Evolutionary conservation across 1,140 invertebrate species (phyloP), one percentile per base, ranked within the genome.

Genomic region (Drosophila tropicalis): DNA sequence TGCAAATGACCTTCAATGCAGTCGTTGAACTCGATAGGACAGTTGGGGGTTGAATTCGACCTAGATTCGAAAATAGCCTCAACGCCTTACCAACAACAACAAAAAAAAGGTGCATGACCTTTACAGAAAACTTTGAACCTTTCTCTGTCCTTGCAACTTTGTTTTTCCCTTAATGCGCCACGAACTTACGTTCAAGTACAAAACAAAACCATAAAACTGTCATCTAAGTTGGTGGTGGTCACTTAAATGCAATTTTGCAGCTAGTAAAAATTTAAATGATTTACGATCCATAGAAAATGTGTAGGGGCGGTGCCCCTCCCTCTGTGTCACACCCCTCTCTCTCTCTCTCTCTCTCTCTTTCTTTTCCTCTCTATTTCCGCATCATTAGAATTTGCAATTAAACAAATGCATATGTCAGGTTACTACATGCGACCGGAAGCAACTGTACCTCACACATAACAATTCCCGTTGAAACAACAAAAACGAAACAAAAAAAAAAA

Each of bases 341-440:
- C 39, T 15, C n/a, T 29, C 44, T 44, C 41, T 57, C 34, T 54
- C 9, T 17, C 13, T 61, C 39, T 56, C 22, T 36, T 36, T 41
- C 17, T 58, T 17, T 44, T 9, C 51, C 39, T 44, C 17, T 36
- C 56, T 39, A 51, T 77, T 85, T 85, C 82, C 82, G 82, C 68
- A 73, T 81, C 79, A 72, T 81, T 81, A 71, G 65, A 81, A 63
- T 57, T 54, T 70, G 82, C 82, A 85, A 85, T 81, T 85, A 86
- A 70, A 70, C 54, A 85, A 85, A 78, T 81, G 71, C 70, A 85
- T 65, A 58, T 68, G 61, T 63, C 25, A 22, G 29, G 57, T 57
- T 19, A 44, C 58, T 58, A 65, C 67, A 68, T 56, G 41, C 39
- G n/a, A 51, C 34, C 32, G 36, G 25, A 34, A 39, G 25, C 32